Conservation (phyloP, 2,888 invertebrate genomes). For the Mythimna vitellina region DNA sequence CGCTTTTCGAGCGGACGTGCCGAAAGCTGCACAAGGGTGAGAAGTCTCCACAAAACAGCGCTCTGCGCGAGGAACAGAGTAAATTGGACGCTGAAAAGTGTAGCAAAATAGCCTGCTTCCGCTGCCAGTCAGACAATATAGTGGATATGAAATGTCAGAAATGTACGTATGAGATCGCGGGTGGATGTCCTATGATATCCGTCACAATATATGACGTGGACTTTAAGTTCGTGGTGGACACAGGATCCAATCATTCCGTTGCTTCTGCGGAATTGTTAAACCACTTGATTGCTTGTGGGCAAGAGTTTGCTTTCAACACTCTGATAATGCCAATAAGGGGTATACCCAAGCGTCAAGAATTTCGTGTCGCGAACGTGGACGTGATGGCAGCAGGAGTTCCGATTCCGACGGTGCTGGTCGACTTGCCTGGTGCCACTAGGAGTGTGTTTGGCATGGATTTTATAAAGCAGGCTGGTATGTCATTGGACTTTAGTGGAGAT, state of each 20-base stretch:
- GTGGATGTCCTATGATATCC: slow-evolving; percentile 7
- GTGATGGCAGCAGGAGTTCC: slow-evolving; percentile 8
- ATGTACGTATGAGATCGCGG: background rate
- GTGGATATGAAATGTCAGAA: slow-evolving; percentile 10
- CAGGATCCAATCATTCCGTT: slow-evolving; percentile 19
- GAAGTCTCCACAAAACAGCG: background rate
- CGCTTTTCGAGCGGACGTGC: slow-evolving; percentile 22
- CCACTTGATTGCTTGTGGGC: slow-evolving; percentile 5
- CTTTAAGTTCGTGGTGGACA: slow-evolving; percentile 31
- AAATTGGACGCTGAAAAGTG: background rate
- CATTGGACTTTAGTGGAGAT: slow-evolving; percentile 17
- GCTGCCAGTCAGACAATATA: slow-evolving; percentile 20
- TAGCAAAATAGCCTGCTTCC: slow-evolving; percentile 18
- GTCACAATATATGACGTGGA: slow-evolving; percentile 13
- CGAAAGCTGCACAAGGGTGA: slow-evolving; percentile 22
- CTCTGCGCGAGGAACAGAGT: background rate
- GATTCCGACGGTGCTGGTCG: slow-evolving; percentile 10
- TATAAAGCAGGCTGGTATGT: slow-evolving; percentile 21
- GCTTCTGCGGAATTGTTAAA: slow-evolving; percentile 7
- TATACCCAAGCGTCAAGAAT: background rate
- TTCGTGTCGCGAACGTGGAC: slow-evolving; percentile 11
- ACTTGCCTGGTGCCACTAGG: background rate
- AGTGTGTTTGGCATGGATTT: slow-evolving; percentile 35
- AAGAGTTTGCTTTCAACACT: background rate
- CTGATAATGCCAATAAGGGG: background rate